Evolutionary conservation across 2,113 vertebrate genomes (phyloP), one percentile per base, ranked within the genome.

Genomic region (Strix aluco): DNA sequence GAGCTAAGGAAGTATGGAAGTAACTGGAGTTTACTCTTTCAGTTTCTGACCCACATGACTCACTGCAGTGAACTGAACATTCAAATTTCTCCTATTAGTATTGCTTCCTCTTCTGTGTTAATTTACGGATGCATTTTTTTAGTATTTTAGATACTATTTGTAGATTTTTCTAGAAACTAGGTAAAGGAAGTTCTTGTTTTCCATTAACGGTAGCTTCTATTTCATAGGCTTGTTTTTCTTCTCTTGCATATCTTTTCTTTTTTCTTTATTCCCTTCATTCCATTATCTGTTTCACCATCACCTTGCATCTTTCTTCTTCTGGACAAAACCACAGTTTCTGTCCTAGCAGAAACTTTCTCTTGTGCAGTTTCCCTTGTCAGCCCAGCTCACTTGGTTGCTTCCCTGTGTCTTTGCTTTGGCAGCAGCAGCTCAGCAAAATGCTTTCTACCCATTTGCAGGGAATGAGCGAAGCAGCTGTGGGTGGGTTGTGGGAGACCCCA

Each of bases 391-490:
- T 40, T 1, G 1, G 19, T 23, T 67, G 19, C 20, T 74, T 47
- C 46, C 30, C 25, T 1, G 0, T 18, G n/a, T 27, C 40, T n/a
- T 74, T 1, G 3, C 21, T 55, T 42, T 1, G 2, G 25, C 0
- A 2, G 16, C 32, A 57, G 42, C 25, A 46, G 13, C 71, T 59
- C 9, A 42, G 34, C 38, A 66, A 55, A 88, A 42, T 0, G 2
- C 13, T 82, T 3, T 4, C 38, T 88, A 38, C 38, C 14, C 1
- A 0, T 44, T 38, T 52, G 29, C 12, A 79, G 59, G 59, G 66
- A 40, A 30, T 36, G 19, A 27, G 47, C 0, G 0, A 62, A 80
- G 44, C 26, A 42, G n/a, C 11, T 34, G 34, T 52, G 51, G 30
- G 42, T 12, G 4, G 13, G 17, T 10, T 75, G 61, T 49, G 36